phyloP scores from a whole-genome alignment of 2,797 vertebrate species.

The Pangasius krempfi region DNA sequence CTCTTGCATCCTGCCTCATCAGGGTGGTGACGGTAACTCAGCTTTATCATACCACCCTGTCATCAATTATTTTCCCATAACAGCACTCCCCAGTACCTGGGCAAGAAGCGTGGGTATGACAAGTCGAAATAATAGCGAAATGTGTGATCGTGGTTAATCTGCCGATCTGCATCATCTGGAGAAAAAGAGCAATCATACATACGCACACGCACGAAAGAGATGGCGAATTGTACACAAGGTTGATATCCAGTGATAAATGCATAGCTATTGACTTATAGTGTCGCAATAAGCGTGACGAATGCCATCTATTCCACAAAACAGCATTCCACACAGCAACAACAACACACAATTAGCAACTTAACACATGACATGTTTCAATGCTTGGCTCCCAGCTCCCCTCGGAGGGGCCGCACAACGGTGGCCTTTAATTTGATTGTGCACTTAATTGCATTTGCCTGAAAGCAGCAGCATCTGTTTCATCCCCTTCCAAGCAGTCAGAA shows the following conservation, averaged over 20 bases:
- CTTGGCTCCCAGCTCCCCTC: not conserved
- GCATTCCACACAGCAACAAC: conserved; percentile 27
- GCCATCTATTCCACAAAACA: not conserved
- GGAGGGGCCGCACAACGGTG: not conserved
- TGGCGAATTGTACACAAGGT: not conserved
- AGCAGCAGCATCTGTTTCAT: conserved; percentile 43
- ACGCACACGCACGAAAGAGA: not conserved
- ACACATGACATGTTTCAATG: conserved; percentile 20
- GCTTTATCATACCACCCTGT: not conserved
- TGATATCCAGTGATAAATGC: not conserved
- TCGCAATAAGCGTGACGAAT: not conserved
- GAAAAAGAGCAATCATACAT: not conserved
- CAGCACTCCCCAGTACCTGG: not conserved
- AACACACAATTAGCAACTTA: conserved; percentile 29
- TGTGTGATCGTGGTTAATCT: not conserved
- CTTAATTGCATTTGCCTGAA: conserved; percentile 48
- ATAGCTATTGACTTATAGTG: not conserved
- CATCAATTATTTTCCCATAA: not conserved
- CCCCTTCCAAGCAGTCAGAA: conserved; percentile 48
- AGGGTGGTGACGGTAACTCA: not conserved
- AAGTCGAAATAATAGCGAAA: not conserved
- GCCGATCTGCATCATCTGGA: not conserved
- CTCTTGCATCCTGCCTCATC: not conserved
- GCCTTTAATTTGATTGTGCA: conserved; percentile 48
- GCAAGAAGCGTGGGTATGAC: not conserved